phyloP scores from a whole-genome alignment of 2,797 vertebrate species.

The Nannoperca australis region DNA sequence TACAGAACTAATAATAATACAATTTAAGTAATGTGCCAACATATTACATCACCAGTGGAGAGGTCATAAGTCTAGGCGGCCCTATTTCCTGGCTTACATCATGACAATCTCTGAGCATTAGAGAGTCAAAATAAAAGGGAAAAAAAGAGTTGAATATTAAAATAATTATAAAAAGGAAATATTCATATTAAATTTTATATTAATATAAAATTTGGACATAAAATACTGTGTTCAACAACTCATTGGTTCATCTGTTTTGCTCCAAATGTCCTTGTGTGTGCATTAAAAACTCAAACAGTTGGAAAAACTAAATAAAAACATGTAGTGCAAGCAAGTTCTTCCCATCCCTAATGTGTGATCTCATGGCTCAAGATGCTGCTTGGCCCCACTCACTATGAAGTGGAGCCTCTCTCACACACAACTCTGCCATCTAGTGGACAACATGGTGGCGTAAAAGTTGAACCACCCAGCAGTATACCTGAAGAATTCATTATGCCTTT shows the following conservation, averaged over 20 bases:
- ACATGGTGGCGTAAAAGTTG: not conserved
- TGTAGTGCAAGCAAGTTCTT: not conserved
- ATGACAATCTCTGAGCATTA: slow-evolving; percentile 1
- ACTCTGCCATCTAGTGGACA: slow-evolving; percentile 77
- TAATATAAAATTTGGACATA: no score
- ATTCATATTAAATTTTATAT: no score
- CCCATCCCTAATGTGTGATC: not conserved
- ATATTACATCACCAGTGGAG: slow-evolving; percentile 17
- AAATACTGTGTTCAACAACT: not conserved
- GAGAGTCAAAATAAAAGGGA: not conserved
- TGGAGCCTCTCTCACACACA: slow-evolving; percentile 16
- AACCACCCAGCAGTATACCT: not conserved
- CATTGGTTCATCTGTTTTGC: not conserved
- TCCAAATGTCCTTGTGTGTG: not conserved
- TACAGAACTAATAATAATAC: slow-evolving; percentile 17
- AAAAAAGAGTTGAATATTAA: not conserved
- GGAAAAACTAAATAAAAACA: not conserved
- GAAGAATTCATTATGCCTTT: not conserved
- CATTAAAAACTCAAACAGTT: not conserved
- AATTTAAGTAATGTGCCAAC: not conserved
- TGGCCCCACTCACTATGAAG: not conserved
- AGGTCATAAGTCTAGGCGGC: not conserved
- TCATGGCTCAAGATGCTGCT: not conserved
- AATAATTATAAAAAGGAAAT: not conserved
- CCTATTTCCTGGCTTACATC: not conserved